Evolutionary conservation across 1,140 invertebrate genomes (phyloP).

Genomic region (Eciton burchellii): DNA sequence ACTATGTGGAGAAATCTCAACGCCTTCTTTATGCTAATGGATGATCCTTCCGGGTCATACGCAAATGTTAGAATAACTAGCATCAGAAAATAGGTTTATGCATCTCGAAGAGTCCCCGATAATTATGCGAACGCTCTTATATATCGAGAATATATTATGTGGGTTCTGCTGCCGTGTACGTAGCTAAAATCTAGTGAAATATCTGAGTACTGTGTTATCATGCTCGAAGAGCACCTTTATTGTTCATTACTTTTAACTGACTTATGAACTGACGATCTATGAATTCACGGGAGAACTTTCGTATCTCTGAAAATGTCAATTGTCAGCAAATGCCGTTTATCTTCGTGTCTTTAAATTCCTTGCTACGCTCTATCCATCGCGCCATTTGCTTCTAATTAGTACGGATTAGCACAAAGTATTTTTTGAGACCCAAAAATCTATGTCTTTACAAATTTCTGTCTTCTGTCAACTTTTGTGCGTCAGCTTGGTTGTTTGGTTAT

Average conservation of each 20-base stretch:
- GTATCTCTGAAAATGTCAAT: background rate
- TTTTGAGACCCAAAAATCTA: background rate
- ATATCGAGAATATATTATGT: background rate
- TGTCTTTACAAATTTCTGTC: background rate
- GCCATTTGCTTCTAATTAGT: background rate
- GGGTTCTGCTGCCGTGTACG: background rate
- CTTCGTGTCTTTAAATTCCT: background rate
- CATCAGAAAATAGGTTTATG: background rate
- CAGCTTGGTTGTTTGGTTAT: background rate
- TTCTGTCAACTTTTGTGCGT: background rate
- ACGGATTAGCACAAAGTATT: background rate
- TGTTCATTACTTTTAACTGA: background rate
- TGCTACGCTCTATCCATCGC: background rate
- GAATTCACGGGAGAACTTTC: background rate
- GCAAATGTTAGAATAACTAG: background rate
- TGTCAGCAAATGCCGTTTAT: background rate
- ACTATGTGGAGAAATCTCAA: background rate
- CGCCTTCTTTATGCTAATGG: constrained; percentile 48
- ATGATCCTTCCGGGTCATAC: background rate
- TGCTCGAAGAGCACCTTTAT: background rate
- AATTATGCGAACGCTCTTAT: background rate
- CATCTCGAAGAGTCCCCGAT: background rate
- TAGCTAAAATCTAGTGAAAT: background rate
- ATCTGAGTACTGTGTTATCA: background rate
- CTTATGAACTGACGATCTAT: no score